Conservation (phyloP, 2,888 invertebrate genomes). For the Spodoptera littoralis region DNA sequence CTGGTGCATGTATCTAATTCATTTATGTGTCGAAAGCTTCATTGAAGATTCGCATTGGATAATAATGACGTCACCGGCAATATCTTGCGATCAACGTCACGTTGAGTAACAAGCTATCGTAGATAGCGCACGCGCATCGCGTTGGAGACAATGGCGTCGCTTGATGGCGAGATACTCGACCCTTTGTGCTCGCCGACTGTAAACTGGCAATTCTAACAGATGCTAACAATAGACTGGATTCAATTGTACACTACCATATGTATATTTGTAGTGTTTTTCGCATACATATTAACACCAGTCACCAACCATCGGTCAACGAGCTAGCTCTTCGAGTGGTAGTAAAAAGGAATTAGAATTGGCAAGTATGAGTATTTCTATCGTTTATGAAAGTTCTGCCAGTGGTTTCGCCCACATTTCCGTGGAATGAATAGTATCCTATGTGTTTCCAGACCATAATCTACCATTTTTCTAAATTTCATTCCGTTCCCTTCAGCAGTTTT, state of each 20-base stretch:
- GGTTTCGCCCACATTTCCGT: no score
- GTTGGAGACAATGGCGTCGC: conserved; percentile 70
- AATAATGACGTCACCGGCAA: conserved; percentile 63
- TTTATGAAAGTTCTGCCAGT: no score
- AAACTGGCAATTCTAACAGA: conserved; percentile 55
- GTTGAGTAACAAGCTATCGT: conserved; percentile 66
- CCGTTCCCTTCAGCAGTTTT: no score
- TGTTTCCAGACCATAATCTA: no score
- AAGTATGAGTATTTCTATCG: no score
- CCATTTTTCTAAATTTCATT: no score
- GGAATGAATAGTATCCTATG: no score
- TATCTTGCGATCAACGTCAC: conserved; percentile 80
- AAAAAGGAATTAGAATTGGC: no score
- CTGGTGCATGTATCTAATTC: no score
- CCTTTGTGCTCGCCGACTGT: conserved; percentile 71
- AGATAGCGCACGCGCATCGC: conserved; percentile 80
- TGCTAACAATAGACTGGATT: conserved; percentile 51
- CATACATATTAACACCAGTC: not conserved
- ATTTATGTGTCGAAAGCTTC: conserved; percentile 11
- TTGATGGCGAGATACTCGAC: conserved; percentile 65
- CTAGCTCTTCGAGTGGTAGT: no score
- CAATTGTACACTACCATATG: conserved; percentile 39
- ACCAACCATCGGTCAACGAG: not conserved
- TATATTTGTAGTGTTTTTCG: conserved; percentile 12
- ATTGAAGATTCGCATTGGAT: conserved; percentile 31